A percentile compares a stretch with the other conserved stretches of the same genome.
These are phyloP conservation scores for Dryomyza anilis DNA, from an alignment of 2,888 invertebrate genomes.

Conservation along the genomic window DNA sequence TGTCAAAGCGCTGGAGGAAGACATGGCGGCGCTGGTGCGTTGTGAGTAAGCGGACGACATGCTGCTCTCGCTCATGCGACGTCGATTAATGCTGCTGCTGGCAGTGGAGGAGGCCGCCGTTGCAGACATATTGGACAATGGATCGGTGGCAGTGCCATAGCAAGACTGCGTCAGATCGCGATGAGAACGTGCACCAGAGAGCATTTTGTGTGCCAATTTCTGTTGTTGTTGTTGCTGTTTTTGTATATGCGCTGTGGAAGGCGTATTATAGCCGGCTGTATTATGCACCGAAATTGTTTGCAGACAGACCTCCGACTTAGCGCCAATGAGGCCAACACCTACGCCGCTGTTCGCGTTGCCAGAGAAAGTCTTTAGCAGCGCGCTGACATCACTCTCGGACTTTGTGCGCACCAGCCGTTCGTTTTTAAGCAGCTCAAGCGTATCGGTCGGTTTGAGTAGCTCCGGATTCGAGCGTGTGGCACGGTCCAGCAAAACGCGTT, in stretches of 20 bases:
- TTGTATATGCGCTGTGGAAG: constrained; percentile 25
- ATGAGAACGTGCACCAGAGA: constrained; percentile 55
- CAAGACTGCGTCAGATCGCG: constrained; percentile 51
- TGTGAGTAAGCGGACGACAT: constrained; percentile 46
- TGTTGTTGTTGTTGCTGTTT: background rate
- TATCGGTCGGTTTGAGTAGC: constrained; percentile 37
- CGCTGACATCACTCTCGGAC: constrained; percentile 54
- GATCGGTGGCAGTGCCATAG: constrained; percentile 32
- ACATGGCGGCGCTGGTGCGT: constrained; percentile 49
- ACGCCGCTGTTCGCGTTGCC: constrained; percentile 33
- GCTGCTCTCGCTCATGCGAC: constrained; percentile 58
- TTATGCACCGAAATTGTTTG: constrained; percentile 57
- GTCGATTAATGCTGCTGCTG: constrained; percentile 29
- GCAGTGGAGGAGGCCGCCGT: constrained; percentile 26
- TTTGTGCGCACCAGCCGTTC: constrained; percentile 52
- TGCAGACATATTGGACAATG: constrained; percentile 27
- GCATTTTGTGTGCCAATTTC: constrained; percentile 32
- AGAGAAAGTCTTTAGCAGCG: constrained; percentile 40
- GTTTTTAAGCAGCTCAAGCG: constrained; percentile 30
- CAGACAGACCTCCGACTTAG: constrained; percentile 59
- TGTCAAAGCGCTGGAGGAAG: constrained; percentile 51
- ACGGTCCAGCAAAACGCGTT: constrained; percentile 46
- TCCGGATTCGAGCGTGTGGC: constrained; percentile 46
- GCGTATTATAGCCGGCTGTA: constrained; percentile 6
- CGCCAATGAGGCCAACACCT: constrained; percentile 46